phyloP scores from a whole-genome alignment of 2,113 vertebrate genomes.

The Capra hircus region DNA sequence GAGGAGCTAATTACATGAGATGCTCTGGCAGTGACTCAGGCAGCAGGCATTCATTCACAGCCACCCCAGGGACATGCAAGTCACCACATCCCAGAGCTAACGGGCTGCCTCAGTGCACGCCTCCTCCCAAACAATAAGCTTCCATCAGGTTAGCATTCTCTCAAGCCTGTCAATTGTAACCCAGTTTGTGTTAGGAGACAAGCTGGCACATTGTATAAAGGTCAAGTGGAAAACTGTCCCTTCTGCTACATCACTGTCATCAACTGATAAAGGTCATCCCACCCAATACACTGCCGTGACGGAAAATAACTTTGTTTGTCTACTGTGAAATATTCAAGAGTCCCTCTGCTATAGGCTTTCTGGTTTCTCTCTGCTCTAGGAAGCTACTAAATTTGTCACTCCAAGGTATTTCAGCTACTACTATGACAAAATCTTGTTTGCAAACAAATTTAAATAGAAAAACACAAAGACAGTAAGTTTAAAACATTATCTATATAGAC shows the following conservation, averaged over 20 bases:
- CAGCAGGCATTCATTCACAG: background rate
- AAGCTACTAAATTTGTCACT: background rate
- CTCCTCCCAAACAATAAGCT: slow-evolving; percentile 68
- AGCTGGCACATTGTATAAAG: slow-evolving; percentile 75
- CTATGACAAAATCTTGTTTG: background rate
- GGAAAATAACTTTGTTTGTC: slow-evolving; percentile 60
- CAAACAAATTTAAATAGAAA: background rate
- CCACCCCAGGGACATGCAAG: slow-evolving; percentile 21
- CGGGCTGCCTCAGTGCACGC: background rate
- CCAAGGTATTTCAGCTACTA: background rate
- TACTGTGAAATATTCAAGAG: slow-evolving; percentile 3
- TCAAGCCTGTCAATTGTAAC: slow-evolving; percentile 73
- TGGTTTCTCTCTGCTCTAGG: background rate
- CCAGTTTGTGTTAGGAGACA: slow-evolving; percentile 61
- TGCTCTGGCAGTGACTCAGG: slow-evolving; percentile 1
- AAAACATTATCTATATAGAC: background rate
- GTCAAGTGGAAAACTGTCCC: slow-evolving; percentile 82
- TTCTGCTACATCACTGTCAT: slow-evolving; percentile 74
- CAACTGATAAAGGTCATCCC: slow-evolving; percentile 78
- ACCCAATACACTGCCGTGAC: slow-evolving; percentile 39
- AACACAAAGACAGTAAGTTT: background rate
- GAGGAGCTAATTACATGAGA: slow-evolving; percentile 32
- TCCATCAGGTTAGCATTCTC: slow-evolving; percentile 58
- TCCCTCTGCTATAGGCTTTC: background rate
- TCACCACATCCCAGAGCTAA: slow-evolving; percentile 14